Conservation (phyloP, 2,797 vertebrate genomes). For the Smutsia gigantea region DNA sequence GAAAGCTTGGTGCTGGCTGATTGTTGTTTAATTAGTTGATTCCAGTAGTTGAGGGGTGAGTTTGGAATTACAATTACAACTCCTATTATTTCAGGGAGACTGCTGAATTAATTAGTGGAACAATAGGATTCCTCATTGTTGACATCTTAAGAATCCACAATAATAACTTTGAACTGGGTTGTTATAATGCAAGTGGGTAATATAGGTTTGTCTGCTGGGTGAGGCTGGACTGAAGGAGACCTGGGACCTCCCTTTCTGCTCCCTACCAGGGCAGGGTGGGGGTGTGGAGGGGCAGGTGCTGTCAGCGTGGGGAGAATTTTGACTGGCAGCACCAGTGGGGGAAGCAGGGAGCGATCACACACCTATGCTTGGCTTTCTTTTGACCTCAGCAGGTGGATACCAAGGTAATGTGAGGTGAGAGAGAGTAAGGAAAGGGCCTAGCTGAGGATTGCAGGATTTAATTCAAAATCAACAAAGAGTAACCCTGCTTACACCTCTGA, state of each 20-base stretch:
- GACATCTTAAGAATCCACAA: constrained; percentile 80
- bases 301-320: not conserved
- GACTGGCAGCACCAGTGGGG: not conserved
- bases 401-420: not conserved
- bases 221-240: not conserved
- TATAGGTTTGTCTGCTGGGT: constrained; percentile 41
- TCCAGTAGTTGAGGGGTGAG: constrained; percentile 86
- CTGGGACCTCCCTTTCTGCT: not conserved
- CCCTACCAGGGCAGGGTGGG: not conserved
- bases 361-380: not conserved
- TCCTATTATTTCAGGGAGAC: constrained; percentile 85
- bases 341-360: not conserved
- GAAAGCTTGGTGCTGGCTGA: constrained; percentile 80
- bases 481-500: not conserved
- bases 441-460: not conserved
- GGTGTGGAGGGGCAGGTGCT: not conserved
- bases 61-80: constrained; percentile 85
- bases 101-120: constrained; percentile 86
- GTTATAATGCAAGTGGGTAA: constrained; percentile 1
- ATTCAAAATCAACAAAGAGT: not conserved
- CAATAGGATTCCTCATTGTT: constrained; percentile 82
- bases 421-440: not conserved
- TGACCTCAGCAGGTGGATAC: not conserved
- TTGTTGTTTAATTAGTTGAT: constrained; percentile 89
- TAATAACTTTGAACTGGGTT: constrained; percentile 77